phyloP scores from a whole-genome alignment of 2,888 invertebrate genomes.

The Globia sparganii region DNA sequence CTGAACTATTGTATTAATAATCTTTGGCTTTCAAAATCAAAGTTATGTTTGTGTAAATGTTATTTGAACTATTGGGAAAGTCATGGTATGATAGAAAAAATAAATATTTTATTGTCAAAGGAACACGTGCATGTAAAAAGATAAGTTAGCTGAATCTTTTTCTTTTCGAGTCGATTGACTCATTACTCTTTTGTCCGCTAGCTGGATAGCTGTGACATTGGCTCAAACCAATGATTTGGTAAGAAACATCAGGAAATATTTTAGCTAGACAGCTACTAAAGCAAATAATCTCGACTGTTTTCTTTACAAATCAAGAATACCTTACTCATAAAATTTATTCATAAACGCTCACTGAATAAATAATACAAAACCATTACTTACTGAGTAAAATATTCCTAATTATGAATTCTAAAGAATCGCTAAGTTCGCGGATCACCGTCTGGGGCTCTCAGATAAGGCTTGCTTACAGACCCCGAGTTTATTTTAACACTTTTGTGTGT shows the following conservation, averaged over 20 bases:
- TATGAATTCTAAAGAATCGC: conserved; percentile 67
- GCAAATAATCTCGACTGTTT: neutral
- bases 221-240: neutral
- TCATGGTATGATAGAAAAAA: neutral
- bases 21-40: neutral
- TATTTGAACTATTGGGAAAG: neutral
- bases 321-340: conserved; percentile 28
- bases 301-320: conserved; percentile 14
- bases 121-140: neutral
- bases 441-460: conserved; percentile 80
- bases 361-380: conserved; percentile 59
- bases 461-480: conserved; percentile 78
- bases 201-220: neutral
- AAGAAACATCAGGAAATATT: neutral
- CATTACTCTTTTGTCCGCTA: neutral
- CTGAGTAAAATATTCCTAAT: conserved; percentile 56
- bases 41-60: too few species aligned
- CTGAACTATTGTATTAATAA: neutral
- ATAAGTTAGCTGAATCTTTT: neutral
- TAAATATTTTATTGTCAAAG: neutral
- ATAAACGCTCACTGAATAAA: conserved; percentile 62
- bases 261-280: neutral
- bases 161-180: too few species aligned
- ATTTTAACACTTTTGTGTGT: conserved; percentile 76
- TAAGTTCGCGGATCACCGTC: conserved; percentile 75